Evolutionary conservation across 1,140 invertebrate genomes (phyloP), one percentile per base, ranked within the genome.

Genomic region (Heliconius nattereri): DNA sequence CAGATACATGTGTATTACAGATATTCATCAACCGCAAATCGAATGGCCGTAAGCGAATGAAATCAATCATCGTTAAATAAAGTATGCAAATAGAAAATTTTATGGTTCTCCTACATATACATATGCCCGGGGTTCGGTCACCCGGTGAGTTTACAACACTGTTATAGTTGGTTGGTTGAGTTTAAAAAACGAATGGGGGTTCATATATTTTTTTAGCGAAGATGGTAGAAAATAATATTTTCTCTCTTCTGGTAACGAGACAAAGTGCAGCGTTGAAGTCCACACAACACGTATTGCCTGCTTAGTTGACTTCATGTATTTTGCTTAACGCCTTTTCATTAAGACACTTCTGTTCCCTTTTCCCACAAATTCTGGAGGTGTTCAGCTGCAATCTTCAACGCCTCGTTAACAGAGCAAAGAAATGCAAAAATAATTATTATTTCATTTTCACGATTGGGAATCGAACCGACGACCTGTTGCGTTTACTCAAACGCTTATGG

Each of bases 31-130:
- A 66, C 60, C 60, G 60, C 60, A 66, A 66, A 66, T 66, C 60
- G 11, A 66, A 66, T 29, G 11, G 60, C 60, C 60, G 60, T 66
- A 29, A 66, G 26, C 60, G 60, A 66, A 66, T 66, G 23, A 66
- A 66, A 66, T 66, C 60, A 66, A 66, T 66, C 60, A 66, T 66
- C 60, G 60, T 76, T 76, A 76, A 76, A 76, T 76, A 76, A 76
- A 66, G 57, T 66, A 76, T 76, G 75, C 75, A 66, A 76, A 76
- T 70, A 76, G 75, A 76, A 76, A 76, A 66, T 76, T 66, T 76
- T 45, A 66, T 26, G 40, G 75, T 40, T 37, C 57, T n/a, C 57
- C n/a, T 60, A 54, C 26, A 66, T 66, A 26, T n/a, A 57, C 40
- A n/a, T 54, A 54, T 2, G 8, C 3, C 23, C 9, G n/a, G 57